phyloP scores from a whole-genome alignment of 2,888 invertebrate species.

The Trachelus stipa region DNA sequence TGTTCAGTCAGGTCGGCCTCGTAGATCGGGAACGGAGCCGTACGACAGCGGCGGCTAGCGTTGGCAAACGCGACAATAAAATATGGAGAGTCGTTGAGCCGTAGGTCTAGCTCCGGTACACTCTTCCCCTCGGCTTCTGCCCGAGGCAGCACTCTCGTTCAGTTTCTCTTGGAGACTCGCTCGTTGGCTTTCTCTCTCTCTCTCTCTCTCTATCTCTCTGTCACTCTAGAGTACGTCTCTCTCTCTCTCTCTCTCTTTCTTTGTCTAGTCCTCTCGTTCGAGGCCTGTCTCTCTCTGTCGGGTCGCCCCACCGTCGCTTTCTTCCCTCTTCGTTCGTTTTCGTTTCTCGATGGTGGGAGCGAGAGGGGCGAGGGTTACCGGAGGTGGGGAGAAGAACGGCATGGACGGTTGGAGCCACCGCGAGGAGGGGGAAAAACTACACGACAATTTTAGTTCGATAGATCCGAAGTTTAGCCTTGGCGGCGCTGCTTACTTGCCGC shows the following conservation, averaged over 20 bases:
- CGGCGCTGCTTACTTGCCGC: conserved; percentile 63
- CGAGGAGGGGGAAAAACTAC: conserved; percentile 55
- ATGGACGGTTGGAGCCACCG: conserved; percentile 28
- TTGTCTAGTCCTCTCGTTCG: conserved; percentile 25
- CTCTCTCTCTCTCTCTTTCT: conserved; percentile 34
- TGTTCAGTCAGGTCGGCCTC: conserved; percentile 31
- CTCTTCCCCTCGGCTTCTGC: conserved; percentile 33
- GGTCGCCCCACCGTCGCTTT: conserved; percentile 45
- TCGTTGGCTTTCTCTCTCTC: conserved; percentile 25
- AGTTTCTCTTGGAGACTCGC: conserved; percentile 17
- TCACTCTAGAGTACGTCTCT: conserved; percentile 24
- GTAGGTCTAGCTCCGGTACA: conserved; percentile 46
- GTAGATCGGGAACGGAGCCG: conserved; percentile 46
- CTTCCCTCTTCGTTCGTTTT: conserved; percentile 52
- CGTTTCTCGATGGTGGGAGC: conserved; percentile 17
- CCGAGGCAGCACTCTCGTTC: conserved; percentile 10
- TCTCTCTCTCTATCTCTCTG: conserved; percentile 29
- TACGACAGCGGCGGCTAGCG: conserved; percentile 49
- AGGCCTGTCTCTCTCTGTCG: conserved; percentile 26
- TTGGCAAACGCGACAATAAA: conserved; percentile 64
- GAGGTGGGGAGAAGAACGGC: conserved; percentile 24
- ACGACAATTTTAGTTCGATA: conserved; percentile 66
- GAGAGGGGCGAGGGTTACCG: conserved; percentile 22
- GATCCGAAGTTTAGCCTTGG: conserved; percentile 63
- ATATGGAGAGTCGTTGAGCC: conserved; percentile 55